Evolutionary conservation across 2,113 vertebrate genomes (phyloP).

Genomic region (Thunnus maccoyii): DNA sequence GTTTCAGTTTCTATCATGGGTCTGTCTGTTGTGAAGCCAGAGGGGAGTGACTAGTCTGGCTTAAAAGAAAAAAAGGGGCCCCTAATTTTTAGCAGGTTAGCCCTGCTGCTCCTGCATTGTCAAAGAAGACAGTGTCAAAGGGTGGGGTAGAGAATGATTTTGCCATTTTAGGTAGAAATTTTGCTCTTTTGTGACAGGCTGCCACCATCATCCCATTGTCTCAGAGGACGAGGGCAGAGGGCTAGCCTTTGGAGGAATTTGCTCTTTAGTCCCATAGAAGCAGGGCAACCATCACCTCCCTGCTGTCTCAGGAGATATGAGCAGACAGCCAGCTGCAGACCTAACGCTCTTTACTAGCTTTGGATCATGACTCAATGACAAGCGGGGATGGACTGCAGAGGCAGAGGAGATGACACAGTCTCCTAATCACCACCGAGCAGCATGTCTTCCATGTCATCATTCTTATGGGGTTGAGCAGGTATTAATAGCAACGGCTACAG

Average conservation of each 20-base stretch:
- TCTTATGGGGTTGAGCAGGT: neutral
- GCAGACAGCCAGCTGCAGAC: conserved; percentile 29
- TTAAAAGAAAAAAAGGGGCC: neutral
- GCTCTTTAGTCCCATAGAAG: conserved; percentile 32
- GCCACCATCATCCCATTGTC: conserved; percentile 7
- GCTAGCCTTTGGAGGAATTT: conserved; percentile 34
- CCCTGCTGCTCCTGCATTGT: neutral
- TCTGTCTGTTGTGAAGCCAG: neutral
- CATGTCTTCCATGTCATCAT: conserved; percentile 7
- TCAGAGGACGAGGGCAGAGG: conserved; percentile 11
- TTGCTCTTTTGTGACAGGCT: conserved; percentile 12
- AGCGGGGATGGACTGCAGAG: conserved; percentile 2
- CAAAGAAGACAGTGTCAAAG: neutral
- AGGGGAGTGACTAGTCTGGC: neutral
- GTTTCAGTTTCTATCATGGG: neutral
- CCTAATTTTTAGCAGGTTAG: neutral
- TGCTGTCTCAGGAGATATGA: conserved; percentile 19
- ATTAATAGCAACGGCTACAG: neutral
- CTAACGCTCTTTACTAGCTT: conserved; percentile 2
- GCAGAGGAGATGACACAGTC: conserved; percentile 10
- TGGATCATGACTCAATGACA: conserved; percentile 26
- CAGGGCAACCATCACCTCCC: neutral
- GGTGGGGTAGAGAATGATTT: neutral
- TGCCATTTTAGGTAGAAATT: conserved; percentile 12
- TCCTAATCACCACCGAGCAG: conserved; percentile 12